Evolutionary conservation across 2,888 invertebrate species (phyloP).

Genomic region (Lasioglossum figueresi): DNA sequence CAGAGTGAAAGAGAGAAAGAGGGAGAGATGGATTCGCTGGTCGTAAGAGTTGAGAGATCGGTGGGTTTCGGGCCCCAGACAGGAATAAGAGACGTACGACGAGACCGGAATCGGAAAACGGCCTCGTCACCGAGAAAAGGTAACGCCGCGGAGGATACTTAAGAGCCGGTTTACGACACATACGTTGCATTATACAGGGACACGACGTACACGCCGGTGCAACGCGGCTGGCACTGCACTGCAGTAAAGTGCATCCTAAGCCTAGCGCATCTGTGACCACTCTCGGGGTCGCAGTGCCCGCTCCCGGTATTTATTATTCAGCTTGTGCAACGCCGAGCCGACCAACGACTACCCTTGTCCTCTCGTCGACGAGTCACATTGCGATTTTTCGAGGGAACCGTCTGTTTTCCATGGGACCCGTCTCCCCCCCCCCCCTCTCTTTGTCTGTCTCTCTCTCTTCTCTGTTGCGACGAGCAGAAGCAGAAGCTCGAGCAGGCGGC

Average conservation of each 20-base stretch:
- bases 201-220: constrained; percentile 44
- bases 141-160: constrained; percentile 58
- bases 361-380: constrained; percentile 37
- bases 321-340: constrained; percentile 59
- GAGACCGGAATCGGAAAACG: constrained; percentile 53
- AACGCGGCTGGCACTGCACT: constrained; percentile 67
- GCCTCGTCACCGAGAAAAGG: constrained; percentile 51
- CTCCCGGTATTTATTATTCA: constrained; percentile 75
- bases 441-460: not conserved
- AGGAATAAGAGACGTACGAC: constrained; percentile 39
- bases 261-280: constrained; percentile 78
- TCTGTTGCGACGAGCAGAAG: not conserved
- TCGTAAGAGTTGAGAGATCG: constrained; percentile 1
- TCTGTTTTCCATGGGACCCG: constrained; percentile 21
- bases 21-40: not conserved
- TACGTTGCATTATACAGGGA: constrained; percentile 58
- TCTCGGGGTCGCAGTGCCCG: constrained; percentile 69
- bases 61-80: not conserved
- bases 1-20: not conserved
- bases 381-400: constrained; percentile 40
- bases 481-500: not conserved
- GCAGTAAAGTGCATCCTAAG: constrained; percentile 79
- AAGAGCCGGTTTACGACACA: constrained; percentile 65
- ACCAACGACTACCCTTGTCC: constrained; percentile 28
- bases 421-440: not conserved